phyloP scores from a whole-genome alignment of 2,797 vertebrate genomes.

The Neosilurus mollespiculum region DNA sequence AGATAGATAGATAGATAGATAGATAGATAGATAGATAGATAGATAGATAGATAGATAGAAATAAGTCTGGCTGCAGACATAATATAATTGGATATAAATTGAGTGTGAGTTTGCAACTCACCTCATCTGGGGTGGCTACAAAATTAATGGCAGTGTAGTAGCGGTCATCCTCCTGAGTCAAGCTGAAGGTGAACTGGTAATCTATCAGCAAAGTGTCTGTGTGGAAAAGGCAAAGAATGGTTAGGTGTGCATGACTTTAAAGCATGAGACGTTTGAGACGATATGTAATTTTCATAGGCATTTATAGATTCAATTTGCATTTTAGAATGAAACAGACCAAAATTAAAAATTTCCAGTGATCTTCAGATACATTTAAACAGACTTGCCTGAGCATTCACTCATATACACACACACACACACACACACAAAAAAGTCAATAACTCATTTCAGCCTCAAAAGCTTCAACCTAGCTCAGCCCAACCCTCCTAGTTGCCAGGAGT shows the following conservation, averaged over 20 bases:
- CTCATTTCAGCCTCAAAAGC: background rate
- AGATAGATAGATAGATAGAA: too few relatives aligned
- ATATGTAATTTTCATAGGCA: background rate
- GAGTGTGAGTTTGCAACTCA: slow-evolving; percentile 58
- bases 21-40: too few relatives aligned
- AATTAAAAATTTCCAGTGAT: background rate
- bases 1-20: too few relatives aligned
- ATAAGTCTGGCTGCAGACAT: background rate
- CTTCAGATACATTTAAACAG: background rate
- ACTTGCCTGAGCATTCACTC: too few relatives aligned
- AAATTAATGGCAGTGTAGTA: slow-evolving; percentile 99
- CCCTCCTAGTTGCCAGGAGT: background rate
- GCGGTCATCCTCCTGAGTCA: slow-evolving; percentile 96
- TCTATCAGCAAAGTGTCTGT: slow-evolving; percentile 96
- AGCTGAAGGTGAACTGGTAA: slow-evolving; percentile 99
- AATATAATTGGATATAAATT: background rate
- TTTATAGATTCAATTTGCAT: background rate
- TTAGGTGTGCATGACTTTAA: background rate
- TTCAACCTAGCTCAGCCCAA: background rate
- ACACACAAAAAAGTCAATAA: background rate
- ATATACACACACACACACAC: background rate
- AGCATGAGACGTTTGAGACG: background rate
- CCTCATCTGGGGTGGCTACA: slow-evolving; percentile 96
- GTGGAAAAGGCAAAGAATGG: background rate
- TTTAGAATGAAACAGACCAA: background rate